These are phyloP conservation scores for Dicentrarchus labrax DNA, from an alignment of 2,113 vertebrate species.

Conservation along the genomic window DNA sequence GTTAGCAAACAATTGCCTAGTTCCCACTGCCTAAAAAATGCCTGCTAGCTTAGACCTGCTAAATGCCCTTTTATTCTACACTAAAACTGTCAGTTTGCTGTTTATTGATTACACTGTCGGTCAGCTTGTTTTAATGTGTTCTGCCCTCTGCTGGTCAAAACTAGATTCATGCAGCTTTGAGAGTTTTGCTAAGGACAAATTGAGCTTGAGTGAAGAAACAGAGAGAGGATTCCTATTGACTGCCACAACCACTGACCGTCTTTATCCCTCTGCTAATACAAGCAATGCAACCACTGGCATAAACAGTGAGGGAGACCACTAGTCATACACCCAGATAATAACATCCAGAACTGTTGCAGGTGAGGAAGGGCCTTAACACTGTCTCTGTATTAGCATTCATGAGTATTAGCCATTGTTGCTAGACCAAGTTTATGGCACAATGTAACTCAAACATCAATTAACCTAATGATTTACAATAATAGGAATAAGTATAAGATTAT, in stretches of 20 bases:
- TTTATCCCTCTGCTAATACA: not conserved
- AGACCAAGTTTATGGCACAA: not conserved
- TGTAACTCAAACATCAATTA: not conserved
- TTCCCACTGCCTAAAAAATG: not conserved
- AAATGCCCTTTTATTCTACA: not conserved
- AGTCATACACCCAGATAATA: not conserved
- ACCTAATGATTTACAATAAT: too few relatives aligned
- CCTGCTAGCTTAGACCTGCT: not conserved
- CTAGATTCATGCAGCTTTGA: not conserved
- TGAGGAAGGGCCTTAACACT: not conserved
- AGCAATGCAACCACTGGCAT: not conserved
- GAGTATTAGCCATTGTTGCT: not conserved
- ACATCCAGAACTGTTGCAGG: not conserved
- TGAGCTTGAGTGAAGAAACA: not conserved
- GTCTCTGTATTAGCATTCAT: not conserved
- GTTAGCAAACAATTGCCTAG: not conserved
- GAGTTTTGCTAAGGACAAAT: not conserved
- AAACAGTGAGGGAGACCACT: not conserved
- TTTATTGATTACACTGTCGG: not conserved
- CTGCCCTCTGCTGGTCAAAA: slow-evolving; percentile 37
- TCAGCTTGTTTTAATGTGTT: not conserved
- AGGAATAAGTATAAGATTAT: too few relatives aligned
- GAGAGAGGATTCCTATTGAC: not conserved
- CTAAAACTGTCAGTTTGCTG: not conserved
- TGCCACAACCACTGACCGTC: not conserved